Base-by-base conservation (phyloP, 1,140 invertebrate species). In the Adoxophyes honmai region DNA sequence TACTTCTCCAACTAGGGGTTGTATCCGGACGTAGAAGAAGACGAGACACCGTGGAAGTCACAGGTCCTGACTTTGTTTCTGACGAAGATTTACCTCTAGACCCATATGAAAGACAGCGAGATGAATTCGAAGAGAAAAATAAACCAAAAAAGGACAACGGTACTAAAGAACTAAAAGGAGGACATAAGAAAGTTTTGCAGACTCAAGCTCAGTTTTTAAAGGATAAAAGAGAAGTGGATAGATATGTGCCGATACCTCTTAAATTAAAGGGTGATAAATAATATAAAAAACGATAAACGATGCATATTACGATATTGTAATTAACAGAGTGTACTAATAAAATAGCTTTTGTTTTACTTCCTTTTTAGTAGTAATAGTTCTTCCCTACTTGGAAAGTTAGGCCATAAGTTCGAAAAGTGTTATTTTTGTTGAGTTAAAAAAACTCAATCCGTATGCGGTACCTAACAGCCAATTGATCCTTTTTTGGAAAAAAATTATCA, bases 1-100 rank as follows among this genome's bases (percentile, higher is more conserved):
- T 95, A 28, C 89, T 96, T 9, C 78, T 96, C 4, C 94, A 95
- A 73, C 87, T 96, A 28, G 94, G 94, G 44, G 92, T 94, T 3
- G 89, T 95, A 7, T 90, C 91, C 1, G 92, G 93, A 5, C 75
- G 74, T 68, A 64, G 81, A 52, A 74, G 71, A 57, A 81, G 75
- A 73, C 75, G 86, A 52, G 78, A 87, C 18, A 78, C 81, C 0
- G 63, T 76, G 62, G 75, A 84, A 63, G 60, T 62, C 51, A 70
- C 64, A 1, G 68, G 62, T n/a, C 51, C 72, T 16, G 66, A 42
- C 18, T 48, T n/a, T 4, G 39, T 9, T n/a, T 18, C 39, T 44
- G n/a, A 48, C 10, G 42, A 48, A 28, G 16, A 28, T 18, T 48
- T 16, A 18, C 42, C 42, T 0, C 16, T 48, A 1, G 21, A 48